Evolutionary conservation across 2,113 vertebrate genomes (phyloP).

Genomic region (Pyrgilauda ruficollis): DNA sequence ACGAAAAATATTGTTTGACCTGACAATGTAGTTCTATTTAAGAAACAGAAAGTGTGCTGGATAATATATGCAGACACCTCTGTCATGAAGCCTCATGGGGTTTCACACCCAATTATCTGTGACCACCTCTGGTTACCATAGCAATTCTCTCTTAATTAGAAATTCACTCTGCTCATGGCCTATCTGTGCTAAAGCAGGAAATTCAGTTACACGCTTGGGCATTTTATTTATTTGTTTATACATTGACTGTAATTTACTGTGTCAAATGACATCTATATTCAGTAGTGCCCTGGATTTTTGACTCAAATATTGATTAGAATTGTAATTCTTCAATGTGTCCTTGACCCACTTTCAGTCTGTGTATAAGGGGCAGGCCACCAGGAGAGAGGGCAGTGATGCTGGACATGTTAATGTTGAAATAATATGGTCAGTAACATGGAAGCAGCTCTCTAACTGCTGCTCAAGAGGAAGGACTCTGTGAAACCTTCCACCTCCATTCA

Average conservation of each 20-base stretch:
- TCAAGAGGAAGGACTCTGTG: not conserved
- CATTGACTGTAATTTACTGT: not conserved
- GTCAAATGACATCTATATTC: not conserved
- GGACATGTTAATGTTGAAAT: not conserved
- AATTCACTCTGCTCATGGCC: slow-evolving; percentile 27
- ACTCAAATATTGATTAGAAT: not conserved
- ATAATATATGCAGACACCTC: slow-evolving; percentile 51
- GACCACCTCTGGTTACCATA: slow-evolving; percentile 61
- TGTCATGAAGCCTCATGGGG: slow-evolving; percentile 1
- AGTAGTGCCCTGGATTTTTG: not conserved
- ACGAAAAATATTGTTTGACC: not conserved
- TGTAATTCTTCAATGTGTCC: not conserved
- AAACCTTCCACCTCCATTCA: not conserved
- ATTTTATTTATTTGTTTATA: slow-evolving; percentile 1
- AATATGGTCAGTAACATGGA: not conserved
- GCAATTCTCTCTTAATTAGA: slow-evolving; percentile 58
- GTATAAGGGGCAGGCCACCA: not conserved
- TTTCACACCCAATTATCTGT: slow-evolving; percentile 51
- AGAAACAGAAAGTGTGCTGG: slow-evolving; percentile 14
- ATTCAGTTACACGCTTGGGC: not conserved
- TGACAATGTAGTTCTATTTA: slow-evolving; percentile 6
- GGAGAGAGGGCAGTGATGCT: not conserved
- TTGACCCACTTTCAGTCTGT: not conserved
- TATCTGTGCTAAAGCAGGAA: not conserved
- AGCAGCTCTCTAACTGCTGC: not conserved